Conservation (phyloP, 2,797 vertebrate genomes). For the Bovichtus diacanthus region DNA sequence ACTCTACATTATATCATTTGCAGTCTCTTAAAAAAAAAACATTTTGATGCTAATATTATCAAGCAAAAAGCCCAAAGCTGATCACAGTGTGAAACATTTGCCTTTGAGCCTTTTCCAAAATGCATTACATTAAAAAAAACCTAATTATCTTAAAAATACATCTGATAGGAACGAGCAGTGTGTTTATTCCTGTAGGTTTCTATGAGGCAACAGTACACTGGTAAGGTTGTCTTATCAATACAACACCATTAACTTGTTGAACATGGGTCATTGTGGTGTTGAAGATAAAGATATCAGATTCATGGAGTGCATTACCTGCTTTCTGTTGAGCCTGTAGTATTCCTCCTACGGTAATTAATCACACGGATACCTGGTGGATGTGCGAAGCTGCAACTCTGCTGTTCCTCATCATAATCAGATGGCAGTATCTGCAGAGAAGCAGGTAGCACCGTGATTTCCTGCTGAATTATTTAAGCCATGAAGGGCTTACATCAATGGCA, state of each 20-base stretch:
- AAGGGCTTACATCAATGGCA: constrained; percentile 79
- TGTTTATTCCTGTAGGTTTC: constrained; percentile 28
- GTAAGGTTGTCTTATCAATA: constrained; percentile 18
- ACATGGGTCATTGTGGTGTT: neutral
- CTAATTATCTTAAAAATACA: constrained; percentile 53
- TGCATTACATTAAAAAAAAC: constrained; percentile 59
- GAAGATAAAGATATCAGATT: neutral
- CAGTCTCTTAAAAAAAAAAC: constrained; percentile 25
- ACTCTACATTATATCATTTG: constrained; percentile 35
- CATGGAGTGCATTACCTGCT: neutral
- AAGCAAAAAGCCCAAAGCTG: constrained; percentile 34
- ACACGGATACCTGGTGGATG: constrained; percentile 20
- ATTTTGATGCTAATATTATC: constrained; percentile 47
- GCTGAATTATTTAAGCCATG: constrained; percentile 81
- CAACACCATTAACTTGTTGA: constrained; percentile 3
- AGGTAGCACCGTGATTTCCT: constrained; percentile 65
- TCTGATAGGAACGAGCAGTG: constrained; percentile 34
- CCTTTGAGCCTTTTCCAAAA: constrained; percentile 55
- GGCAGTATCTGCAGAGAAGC: constrained; percentile 64
- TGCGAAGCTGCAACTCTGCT: constrained; percentile 33
- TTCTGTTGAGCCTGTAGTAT: constrained; percentile 14
- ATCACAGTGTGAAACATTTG: constrained; percentile 49
- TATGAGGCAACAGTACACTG: neutral
- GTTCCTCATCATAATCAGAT: constrained; percentile 48
- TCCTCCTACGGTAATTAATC: constrained; percentile 31